A percentile compares a stretch with the other conserved stretches of the same genome.
Evolutionary conservation across 2,888 invertebrate species (phyloP).

Genomic region (Rhorus exstirpatorius): DNA sequence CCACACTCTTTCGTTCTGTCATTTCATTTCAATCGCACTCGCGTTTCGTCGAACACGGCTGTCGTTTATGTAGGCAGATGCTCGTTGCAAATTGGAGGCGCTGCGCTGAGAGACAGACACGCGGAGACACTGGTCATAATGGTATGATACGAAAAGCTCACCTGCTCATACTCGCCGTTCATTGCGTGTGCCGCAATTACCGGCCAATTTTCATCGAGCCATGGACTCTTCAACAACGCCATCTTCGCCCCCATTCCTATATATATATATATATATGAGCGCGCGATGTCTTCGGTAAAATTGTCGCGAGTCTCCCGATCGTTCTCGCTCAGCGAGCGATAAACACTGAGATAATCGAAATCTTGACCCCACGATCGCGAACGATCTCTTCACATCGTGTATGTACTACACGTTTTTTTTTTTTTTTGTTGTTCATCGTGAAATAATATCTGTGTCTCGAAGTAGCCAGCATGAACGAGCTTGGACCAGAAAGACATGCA

Average conservation of each 20-base stretch:
- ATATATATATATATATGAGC: no score
- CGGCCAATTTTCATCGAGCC: conserved; percentile 80
- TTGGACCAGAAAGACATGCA: conserved; percentile 41
- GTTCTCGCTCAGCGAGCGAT: conserved; percentile 29
- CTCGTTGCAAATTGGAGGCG: conserved; percentile 80
- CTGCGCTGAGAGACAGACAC: conserved; percentile 53
- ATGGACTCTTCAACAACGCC: conserved; percentile 14
- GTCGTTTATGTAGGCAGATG: conserved; percentile 83
- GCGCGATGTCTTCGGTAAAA: conserved; percentile 23
- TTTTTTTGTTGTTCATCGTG: no score
- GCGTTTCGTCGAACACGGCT: conserved; percentile 83
- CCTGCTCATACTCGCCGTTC: conserved; percentile 74
- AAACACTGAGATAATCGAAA: conserved; percentile 58
- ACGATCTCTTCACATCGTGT: conserved; percentile 31
- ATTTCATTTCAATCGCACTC: conserved; percentile 72
- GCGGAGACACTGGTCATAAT: conserved; percentile 29
- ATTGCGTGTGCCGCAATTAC: conserved; percentile 79
- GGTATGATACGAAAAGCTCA: conserved; percentile 71
- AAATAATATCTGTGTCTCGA: conserved; percentile 17
- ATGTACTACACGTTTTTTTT: conserved; percentile 23
- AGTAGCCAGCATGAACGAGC: conserved; percentile 34
- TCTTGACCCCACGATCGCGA: conserved; percentile 59
- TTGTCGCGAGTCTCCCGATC: conserved; percentile 53
- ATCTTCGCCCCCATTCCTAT: conserved; percentile 5
- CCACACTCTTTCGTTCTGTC: conserved; percentile 20